These are phyloP conservation scores for Eupithecia subfuscata DNA, from an alignment of 2,888 invertebrate species.

Conservation along the genomic window DNA sequence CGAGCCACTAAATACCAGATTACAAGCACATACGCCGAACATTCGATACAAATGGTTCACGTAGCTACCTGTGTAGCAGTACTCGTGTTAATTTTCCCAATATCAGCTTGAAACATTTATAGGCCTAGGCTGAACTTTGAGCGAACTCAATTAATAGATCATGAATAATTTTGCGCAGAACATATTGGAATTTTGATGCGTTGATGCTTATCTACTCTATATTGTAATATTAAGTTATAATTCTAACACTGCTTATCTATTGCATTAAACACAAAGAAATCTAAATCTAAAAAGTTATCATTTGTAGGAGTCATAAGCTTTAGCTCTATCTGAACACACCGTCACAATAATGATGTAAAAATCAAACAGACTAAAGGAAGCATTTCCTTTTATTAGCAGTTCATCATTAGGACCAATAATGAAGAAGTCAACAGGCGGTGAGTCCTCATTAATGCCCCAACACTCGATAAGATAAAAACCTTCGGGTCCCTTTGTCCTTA, in stretches of 20 bases:
- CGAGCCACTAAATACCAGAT: slow-evolving; percentile 43
- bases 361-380: background rate
- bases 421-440: slow-evolving; percentile 68
- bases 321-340: background rate
- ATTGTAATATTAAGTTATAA: background rate
- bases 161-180: slow-evolving; percentile 33
- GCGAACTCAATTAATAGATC: slow-evolving; percentile 30
- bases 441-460: slow-evolving; percentile 73
- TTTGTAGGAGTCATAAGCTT: background rate
- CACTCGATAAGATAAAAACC: slow-evolving; percentile 74
- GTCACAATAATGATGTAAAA: background rate
- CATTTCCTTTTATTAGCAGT: slow-evolving; percentile 10
- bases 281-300: background rate
- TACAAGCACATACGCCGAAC: slow-evolving; percentile 30
- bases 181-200: slow-evolving; percentile 22
- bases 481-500: slow-evolving; percentile 72
- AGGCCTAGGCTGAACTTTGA: slow-evolving; percentile 29
- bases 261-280: background rate
- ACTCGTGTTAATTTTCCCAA: slow-evolving; percentile 65
- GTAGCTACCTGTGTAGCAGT: slow-evolving; percentile 47
- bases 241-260: background rate
- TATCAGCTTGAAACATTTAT: slow-evolving; percentile 41
- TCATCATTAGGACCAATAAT: slow-evolving; percentile 51
- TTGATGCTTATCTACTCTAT: background rate
- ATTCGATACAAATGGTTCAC: slow-evolving; percentile 7